Evolutionary conservation across 2,888 invertebrate species (phyloP), one percentile per base, ranked within the genome.

Genomic region (Orthonevra nobilis): DNA sequence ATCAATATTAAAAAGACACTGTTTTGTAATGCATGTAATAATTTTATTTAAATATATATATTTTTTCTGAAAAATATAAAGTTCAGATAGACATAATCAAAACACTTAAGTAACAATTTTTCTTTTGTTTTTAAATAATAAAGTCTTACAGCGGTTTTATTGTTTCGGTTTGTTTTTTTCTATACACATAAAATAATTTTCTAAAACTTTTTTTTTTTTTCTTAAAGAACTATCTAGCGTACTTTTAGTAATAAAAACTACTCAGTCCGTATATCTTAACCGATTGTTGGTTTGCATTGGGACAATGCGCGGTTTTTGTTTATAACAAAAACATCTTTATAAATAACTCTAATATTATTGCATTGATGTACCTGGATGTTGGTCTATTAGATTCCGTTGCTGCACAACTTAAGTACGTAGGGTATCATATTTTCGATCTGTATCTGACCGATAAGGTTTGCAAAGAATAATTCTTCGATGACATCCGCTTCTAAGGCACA

Each of bases 361-460:
- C 77, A 77, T 77, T 70, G 77, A 46, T 70, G 38, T 77, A 32
- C 15, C 23, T 20, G 56, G 50, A 44, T 54, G 10, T 1, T n/a
- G 9, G 9, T 10, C 38, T 2, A 12, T 23, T 58, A 81, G 36
- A 81, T 58, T 56, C 82, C 82, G 15, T 81, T 82, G 42, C 81
- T 86, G 82, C 88, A 87, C 79, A 89, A 83, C 83, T 87, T 94
- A 83, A 99, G 91, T 86, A 99, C 94, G 84, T 94, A 97, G 20
- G 98, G 98, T 88, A 99, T 95, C 83, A 98, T 95, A 86, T 95
- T 96, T 86, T 98, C 97, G 73, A 99, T 97, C 89, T 97, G 96
- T 83, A 98, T 95, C 87, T 95, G 95, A 3, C 97, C 97, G 46
- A 97, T 93, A 77, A 97, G 92, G 52, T 95, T 96, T 2, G 96